phyloP scores from a whole-genome alignment of 2,888 invertebrate genomes.

The Eupithecia exiguata region DNA sequence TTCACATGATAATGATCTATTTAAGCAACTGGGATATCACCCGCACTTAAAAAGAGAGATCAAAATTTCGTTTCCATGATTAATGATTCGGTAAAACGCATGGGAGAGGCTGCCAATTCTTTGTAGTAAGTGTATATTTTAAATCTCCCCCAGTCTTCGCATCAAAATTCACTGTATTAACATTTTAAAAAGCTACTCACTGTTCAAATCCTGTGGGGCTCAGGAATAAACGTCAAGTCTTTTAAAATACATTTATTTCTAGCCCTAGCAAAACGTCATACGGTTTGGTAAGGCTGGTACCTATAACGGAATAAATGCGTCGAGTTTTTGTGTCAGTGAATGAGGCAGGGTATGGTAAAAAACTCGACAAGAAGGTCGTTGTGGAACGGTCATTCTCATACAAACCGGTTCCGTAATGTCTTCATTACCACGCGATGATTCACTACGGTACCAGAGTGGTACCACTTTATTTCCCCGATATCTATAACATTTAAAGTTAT shows the following conservation, averaged over 20 bases:
- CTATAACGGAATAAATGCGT: slow-evolving; percentile 1
- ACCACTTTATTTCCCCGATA: slow-evolving; percentile 50
- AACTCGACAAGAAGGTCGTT: slow-evolving; percentile 41
- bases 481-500: slow-evolving; percentile 14
- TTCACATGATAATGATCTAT: slow-evolving; percentile 29
- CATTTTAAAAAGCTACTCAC: slow-evolving; percentile 55
- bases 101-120: slow-evolving; percentile 73
- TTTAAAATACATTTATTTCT: slow-evolving; percentile 11
- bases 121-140: slow-evolving; percentile 66
- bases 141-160: slow-evolving; percentile 59
- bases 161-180: slow-evolving; percentile 63
- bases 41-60: slow-evolving; percentile 42
- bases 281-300: neutral
- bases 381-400: slow-evolving; percentile 55
- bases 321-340: slow-evolving; percentile 28
- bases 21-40: slow-evolving; percentile 31
- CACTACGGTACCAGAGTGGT: slow-evolving; percentile 58
- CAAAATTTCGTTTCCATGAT: slow-evolving; percentile 70
- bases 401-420: slow-evolving; percentile 78
- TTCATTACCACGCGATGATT: slow-evolving; percentile 74
- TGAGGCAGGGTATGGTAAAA: slow-evolving; percentile 32
- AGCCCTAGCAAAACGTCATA: neutral
- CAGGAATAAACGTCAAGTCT: slow-evolving; percentile 5
- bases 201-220: slow-evolving; percentile 62
- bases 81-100: slow-evolving; percentile 72